Base-by-base conservation (phyloP, 2,888 invertebrate genomes). In the Odontothrips loti region DNA sequence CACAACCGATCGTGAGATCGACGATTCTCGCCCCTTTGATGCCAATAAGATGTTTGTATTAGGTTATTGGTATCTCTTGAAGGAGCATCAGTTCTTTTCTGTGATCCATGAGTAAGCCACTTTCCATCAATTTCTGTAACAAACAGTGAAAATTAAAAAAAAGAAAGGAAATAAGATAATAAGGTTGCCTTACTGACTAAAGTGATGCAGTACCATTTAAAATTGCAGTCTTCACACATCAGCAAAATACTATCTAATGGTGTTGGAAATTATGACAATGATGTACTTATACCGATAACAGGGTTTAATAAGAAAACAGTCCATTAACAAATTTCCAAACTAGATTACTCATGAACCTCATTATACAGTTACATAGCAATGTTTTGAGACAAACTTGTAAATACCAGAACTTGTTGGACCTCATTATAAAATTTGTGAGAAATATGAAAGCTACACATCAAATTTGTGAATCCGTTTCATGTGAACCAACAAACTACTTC, bases 1-100 rank as follows among this genome's bases (percentile, higher is more conserved):
- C 51, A 27, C 20, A 29, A 9, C 23, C 75, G 47, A 80, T 83
- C 83, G 48, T 83, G 82, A 82, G 82, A 12, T 27, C 68, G 27
- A 27, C 27, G 23, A 9, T 75, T 75, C 11, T 75, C 68, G 27
- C 12, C 23, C 23, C 68, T 75, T 75, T 75, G 68, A 27, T 27
- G 68, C 68, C 68, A 75, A 27, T 23, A 11, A 12, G 27, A 9
- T 27, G 23, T 10, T 75, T 23, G 58, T 58, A 58, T 75, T 10
- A 75, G 11, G 12, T 27, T 27, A 27, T 27, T 27, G 23, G 23
- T 9, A 23, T 27, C 68, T 75, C 23, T 27, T 27, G 23, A 27
- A 75, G 68, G 10, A 11, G 27, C 9, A 27, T 12, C 23, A 23
- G 27, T 27, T 12, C 27, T 75, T 8, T 23, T 27, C 12, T 12